Conservation (phyloP, 2,888 invertebrate species). For the Platycheirus rosarum region DNA sequence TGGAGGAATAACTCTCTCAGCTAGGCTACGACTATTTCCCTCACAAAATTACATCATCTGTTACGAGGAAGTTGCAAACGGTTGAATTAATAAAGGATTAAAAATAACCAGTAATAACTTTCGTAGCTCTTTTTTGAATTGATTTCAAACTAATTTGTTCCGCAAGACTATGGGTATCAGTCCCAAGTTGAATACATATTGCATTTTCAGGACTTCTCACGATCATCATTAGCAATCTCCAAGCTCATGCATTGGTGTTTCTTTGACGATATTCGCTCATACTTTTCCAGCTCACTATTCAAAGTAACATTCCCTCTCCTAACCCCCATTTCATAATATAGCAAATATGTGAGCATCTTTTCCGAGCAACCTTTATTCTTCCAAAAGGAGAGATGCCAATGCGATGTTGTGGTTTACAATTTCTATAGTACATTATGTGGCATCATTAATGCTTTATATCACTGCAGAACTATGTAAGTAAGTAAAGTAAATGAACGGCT, state of each 20-base stretch:
- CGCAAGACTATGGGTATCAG: background rate
- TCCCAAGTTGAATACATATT: background rate
- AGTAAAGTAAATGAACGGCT: constrained; percentile 1
- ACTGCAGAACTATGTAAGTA: constrained; percentile 2
- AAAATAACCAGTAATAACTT: no score
- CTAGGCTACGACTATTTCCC: no score
- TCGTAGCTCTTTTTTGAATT: no score
- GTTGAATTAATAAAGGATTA: no score
- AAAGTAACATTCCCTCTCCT: background rate
- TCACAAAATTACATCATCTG: no score
- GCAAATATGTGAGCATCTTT: constrained; percentile 26
- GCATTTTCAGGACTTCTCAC: background rate
- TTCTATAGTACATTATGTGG: constrained; percentile 42
- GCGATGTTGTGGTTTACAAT: constrained; percentile 40
- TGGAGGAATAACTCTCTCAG: no score
- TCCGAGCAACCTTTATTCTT: constrained; percentile 12
- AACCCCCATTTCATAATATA: background rate
- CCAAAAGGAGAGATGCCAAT: background rate
- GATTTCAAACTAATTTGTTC: no score
- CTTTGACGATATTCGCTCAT: constrained; percentile 5
- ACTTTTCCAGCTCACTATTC: constrained; percentile 3
- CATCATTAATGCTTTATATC: constrained; percentile 51
- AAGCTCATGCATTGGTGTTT: background rate
- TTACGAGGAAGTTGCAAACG: no score
- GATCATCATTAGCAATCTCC: constrained; percentile 25